Conservation (phyloP, 2,888 invertebrate species). For the Protonemura montana region DNA sequence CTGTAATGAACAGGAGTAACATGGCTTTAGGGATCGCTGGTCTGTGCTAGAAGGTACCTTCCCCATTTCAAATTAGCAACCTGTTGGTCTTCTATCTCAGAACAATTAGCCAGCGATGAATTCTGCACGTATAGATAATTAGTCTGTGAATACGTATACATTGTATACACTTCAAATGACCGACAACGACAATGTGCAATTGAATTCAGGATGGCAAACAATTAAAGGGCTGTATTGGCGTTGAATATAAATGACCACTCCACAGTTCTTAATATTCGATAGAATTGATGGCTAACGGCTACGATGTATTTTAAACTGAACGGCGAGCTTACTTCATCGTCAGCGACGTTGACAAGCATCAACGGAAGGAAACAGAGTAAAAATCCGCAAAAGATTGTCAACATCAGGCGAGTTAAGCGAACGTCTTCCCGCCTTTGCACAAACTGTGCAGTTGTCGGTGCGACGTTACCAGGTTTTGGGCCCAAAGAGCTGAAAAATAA, state of each 20-base stretch:
- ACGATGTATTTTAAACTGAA: not conserved
- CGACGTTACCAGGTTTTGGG: constrained; percentile 12
- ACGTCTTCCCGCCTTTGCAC: constrained; percentile 73
- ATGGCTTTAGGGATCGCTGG: too few relatives aligned
- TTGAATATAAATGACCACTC: not conserved
- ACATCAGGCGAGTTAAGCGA: constrained; percentile 84
- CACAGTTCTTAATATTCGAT: not conserved
- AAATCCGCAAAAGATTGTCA: constrained; percentile 87
- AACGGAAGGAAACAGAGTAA: constrained; percentile 85
- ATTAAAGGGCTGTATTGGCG: not conserved
- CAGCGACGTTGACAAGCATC: constrained; percentile 87
- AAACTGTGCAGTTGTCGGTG: constrained; percentile 32
- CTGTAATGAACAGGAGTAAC: too few relatives aligned
- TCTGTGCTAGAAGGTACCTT: too few relatives aligned
- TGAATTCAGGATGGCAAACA: constrained; percentile 24
- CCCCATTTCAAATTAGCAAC: too few relatives aligned
- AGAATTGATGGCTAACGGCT: not conserved
- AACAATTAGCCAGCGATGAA: not conserved
- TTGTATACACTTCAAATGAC: constrained; percentile 1
- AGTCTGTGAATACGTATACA: not conserved
- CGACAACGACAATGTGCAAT: not conserved
- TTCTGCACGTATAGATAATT: not conserved
- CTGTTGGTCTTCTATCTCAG: not conserved
- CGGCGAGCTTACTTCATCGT: constrained; percentile 69
- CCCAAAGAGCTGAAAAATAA: constrained; percentile 19